Conservation (phyloP, 2,113 vertebrate species). For the Ailurus styani region DNA sequence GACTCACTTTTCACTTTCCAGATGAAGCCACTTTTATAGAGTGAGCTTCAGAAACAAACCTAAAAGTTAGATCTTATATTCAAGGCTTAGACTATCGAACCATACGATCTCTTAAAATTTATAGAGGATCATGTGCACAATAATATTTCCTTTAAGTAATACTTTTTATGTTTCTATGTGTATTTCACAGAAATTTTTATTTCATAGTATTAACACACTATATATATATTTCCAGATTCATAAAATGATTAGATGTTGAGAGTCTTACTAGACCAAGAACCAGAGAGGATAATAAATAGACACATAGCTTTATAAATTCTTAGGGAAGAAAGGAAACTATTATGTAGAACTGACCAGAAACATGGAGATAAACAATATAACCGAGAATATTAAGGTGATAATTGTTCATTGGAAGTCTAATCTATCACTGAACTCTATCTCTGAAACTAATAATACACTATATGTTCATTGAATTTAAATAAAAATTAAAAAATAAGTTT, state of each 20-base stretch:
- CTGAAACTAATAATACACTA: not conserved
- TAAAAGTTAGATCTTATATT: not conserved
- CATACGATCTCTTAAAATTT: not conserved
- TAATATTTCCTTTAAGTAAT: not conserved
- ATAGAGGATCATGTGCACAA: not conserved
- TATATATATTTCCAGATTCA: not conserved
- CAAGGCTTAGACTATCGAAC: not conserved
- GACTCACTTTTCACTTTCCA: slow-evolving; percentile 37
- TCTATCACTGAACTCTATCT: not conserved
- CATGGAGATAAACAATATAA: not conserved
- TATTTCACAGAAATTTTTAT: slow-evolving; percentile 5
- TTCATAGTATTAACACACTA: not conserved
- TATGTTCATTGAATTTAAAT: not conserved
- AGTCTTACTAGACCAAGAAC: not conserved
- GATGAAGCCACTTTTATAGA: not conserved
- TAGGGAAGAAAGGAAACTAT: not conserved
- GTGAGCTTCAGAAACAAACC: not conserved
- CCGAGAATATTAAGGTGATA: not conserved
- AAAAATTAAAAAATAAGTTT: not conserved
- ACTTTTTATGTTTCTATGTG: not conserved
- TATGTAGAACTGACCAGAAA: not conserved
- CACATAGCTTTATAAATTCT: not conserved
- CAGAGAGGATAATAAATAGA: not conserved
- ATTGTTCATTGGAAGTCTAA: not conserved
- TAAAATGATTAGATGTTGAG: not conserved